Conservation (phyloP, 2,113 vertebrate genomes). For the Microtus richardsoni region DNA sequence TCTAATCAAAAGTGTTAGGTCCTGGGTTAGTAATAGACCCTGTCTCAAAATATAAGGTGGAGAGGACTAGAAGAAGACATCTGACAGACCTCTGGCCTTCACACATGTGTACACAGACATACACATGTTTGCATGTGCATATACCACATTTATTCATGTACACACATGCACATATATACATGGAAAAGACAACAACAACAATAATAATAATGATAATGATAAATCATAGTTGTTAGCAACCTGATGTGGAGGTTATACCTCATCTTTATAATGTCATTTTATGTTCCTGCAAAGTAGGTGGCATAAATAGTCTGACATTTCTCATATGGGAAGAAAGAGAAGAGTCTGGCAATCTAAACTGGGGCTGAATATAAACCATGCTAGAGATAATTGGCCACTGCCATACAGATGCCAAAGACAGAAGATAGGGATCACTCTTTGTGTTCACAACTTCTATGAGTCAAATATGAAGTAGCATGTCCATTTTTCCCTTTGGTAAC, state of each 20-base stretch:
- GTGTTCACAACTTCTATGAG: not conserved
- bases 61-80: not conserved
- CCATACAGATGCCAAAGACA: not conserved
- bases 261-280: not conserved
- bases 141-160: not conserved
- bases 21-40: not conserved
- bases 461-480: not conserved
- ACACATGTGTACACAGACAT: not conserved
- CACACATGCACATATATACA: not conserved
- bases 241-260: not conserved
- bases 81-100: not conserved
- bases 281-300: not conserved
- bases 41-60: not conserved
- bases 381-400: not conserved
- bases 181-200: not conserved
- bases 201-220: not conserved
- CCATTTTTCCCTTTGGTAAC: constrained; percentile 1
- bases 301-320: not conserved
- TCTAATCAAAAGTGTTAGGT: not conserved
- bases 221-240: not conserved
- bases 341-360: constrained; percentile 1
- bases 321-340: constrained; percentile 17
- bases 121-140: not conserved
- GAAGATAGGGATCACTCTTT: not conserved
- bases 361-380: not conserved